Conservation (phyloP, 1,140 invertebrate species). For the Bilobella aurantiaca region DNA sequence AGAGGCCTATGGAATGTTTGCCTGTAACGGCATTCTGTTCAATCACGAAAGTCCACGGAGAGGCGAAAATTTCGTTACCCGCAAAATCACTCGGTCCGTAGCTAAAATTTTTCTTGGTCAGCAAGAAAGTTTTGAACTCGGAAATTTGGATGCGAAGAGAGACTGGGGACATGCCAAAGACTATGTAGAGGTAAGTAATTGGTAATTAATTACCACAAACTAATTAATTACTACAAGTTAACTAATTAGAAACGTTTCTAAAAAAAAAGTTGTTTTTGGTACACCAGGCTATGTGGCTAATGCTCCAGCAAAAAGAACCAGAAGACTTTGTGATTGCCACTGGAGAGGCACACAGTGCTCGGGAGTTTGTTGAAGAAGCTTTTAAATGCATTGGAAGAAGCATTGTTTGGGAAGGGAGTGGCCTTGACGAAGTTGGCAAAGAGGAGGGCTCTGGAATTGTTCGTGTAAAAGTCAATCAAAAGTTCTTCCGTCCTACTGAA, state of each 20-base stretch:
- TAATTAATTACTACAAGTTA: no score
- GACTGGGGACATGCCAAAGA: constrained; percentile 99
- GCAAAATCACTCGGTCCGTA: constrained; percentile 94
- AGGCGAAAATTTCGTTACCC: constrained; percentile 97
- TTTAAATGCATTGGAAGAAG: constrained; percentile 63
- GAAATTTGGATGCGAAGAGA: constrained; percentile 88
- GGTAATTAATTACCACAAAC: background rate
- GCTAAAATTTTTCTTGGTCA: constrained; percentile 88
- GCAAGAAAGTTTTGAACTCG: constrained; percentile 77
- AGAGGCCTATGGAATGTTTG: constrained; percentile 96
- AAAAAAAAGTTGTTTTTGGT: no score
- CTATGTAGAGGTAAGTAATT: constrained; percentile 74
- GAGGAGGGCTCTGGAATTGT: constrained; percentile 68
- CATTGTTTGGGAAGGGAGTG: constrained; percentile 77
- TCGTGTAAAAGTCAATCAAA: constrained; percentile 83
- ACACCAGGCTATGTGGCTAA: constrained; percentile 98
- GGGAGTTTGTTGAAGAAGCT: constrained; percentile 88
- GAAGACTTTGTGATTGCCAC: constrained; percentile 98
- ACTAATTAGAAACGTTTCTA: no score
- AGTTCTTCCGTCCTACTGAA: constrained; percentile 95
- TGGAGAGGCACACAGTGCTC: constrained; percentile 85
- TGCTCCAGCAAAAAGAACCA: constrained; percentile 86
- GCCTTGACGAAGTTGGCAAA: constrained; percentile 62
- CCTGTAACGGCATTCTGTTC: constrained; percentile 96
- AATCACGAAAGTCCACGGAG: constrained; percentile 97